Evolutionary conservation across 2,797 vertebrate genomes (phyloP), one percentile per base, ranked within the genome.

Genomic region (Acanthiza pusilla): DNA sequence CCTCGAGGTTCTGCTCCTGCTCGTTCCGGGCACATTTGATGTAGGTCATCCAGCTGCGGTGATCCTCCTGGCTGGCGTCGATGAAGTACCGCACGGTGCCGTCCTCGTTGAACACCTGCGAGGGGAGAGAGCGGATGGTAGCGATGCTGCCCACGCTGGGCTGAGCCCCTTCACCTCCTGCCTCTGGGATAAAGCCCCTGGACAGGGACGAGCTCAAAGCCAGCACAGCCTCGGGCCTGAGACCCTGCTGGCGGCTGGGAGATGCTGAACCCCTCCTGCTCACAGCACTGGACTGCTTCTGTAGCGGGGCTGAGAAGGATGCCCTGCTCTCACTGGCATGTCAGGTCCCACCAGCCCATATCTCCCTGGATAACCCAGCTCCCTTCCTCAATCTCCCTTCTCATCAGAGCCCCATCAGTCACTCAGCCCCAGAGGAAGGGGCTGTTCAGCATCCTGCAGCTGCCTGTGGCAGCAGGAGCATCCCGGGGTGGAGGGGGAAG

Each of bases 41-140:
- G 95, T 99, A 99, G 3, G 99, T 99, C 99, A 99, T 99, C 99
- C 99, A 99, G 97, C 99, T 99, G 51, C 99, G 98, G 90, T 99
- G 99, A 78, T 99, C 99, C 96, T 99, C 99, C 96, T 99, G 99
- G 92, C 99, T 99, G 96, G 99, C 99, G 0, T 99, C 99, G 4
- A 99, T 98, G 95, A 99, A 99, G 82, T 98, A 99, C 13, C 99
- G 98, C 84, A 99, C 99, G 0, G 99, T 98, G 65, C 99, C 98
- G 0, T 99, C 99, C 21, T 99, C 99, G 0, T 99, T 99, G 95
- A 99, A 99, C 68, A 99, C 99, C 99, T 99, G 91, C 3, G 7
- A 13, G 6, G 14, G 25, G 5, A 73, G 13, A 54, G 6, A 22
- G 12, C 3, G 0, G 32, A 18, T 40, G 54, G 70, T 45, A 45